Conservation (phyloP, 2,113 vertebrate genomes). For the Anguilla rostrata region DNA sequence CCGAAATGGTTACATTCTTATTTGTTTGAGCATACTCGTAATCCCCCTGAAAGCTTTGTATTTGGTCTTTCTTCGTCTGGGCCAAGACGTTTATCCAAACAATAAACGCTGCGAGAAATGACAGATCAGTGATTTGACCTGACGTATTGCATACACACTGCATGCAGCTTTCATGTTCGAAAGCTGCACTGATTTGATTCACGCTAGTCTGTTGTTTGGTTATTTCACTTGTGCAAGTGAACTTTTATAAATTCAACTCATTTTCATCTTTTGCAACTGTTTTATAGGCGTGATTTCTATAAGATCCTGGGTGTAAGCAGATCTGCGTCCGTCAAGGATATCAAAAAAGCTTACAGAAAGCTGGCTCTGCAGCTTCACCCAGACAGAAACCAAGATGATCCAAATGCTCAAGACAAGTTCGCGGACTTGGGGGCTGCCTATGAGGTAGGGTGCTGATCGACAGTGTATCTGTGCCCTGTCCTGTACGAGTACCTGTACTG, state of each 20-base stretch:
- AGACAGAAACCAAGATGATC: slow-evolving; percentile 93
- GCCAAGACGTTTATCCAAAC: neutral
- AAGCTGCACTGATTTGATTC: no score
- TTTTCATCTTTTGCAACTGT: neutral
- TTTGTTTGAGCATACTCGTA: neutral
- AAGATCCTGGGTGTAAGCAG: slow-evolving; percentile 92
- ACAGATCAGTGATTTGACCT: no score
- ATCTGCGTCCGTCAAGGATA: slow-evolving; percentile 87
- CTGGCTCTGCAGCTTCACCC: slow-evolving; percentile 94
- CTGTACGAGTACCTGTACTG: no score
- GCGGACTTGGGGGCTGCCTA: slow-evolving; percentile 96
- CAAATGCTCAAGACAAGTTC: slow-evolving; percentile 90
- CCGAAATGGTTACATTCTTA: neutral
- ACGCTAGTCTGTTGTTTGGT: no score
- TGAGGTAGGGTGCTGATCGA: slow-evolving; percentile 59
- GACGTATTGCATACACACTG: no score
- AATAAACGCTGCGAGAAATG: neutral
- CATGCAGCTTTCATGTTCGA: no score
- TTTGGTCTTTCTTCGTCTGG: neutral
- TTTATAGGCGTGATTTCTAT: slow-evolving; percentile 89
- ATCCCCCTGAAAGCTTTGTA: neutral
- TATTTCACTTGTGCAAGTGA: no score
- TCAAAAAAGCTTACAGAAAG: slow-evolving; percentile 98
- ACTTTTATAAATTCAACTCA: no score
- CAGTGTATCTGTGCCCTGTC: neutral